Evolutionary conservation across 1,140 invertebrate species (phyloP).

Genomic region (Brachionus calyciflorus): DNA sequence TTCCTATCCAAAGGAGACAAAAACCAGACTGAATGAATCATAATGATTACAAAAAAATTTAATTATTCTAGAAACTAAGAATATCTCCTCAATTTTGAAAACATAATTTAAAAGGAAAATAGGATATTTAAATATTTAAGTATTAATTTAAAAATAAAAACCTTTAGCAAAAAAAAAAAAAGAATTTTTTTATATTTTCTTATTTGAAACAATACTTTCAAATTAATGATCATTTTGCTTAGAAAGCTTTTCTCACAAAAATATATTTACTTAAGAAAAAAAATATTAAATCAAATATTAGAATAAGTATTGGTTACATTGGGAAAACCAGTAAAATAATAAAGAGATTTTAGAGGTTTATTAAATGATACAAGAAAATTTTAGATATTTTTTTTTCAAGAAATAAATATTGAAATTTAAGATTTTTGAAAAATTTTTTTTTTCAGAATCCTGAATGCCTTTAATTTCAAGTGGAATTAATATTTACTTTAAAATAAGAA

Average conservation of each 20-base stretch:
- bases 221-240: no score
- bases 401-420: slow-evolving; percentile 41
- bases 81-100: no score
- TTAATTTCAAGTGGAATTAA: background rate
- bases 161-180: no score
- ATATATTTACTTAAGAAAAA: background rate
- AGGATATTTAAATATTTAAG: no score
- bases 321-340: background rate
- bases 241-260: background rate
- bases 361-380: slow-evolving; percentile 12
- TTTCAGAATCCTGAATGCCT: background rate
- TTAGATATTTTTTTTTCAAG: background rate
- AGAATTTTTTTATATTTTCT: no score
- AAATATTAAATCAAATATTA: slow-evolving; percentile 24
- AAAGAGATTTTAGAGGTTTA: background rate
- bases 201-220: no score
- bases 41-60: no score
- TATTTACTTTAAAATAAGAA: slow-evolving; percentile 3
- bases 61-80: no score
- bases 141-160: no score
- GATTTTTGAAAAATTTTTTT: slow-evolving; percentile 7
- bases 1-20: no score
- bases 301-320: slow-evolving; percentile 39
- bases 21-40: no score
- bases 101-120: no score